Evolutionary conservation across 1,140 invertebrate species (phyloP), one percentile per base, ranked within the genome.

Genomic region (Lucilia sericata): DNA sequence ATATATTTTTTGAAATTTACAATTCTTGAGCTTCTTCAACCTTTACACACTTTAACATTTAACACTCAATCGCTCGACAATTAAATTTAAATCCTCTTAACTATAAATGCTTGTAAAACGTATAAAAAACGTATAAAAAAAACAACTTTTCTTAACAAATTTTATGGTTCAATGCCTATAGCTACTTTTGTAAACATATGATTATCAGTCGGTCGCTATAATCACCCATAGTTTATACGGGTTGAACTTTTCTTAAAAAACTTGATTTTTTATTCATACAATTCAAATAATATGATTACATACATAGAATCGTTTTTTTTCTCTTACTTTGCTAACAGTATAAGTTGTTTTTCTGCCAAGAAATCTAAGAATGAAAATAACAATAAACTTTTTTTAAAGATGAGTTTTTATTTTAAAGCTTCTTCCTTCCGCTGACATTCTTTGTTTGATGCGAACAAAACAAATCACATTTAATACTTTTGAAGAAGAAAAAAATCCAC

Each of bases 381-480:
- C 21, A 25, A 21, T 21, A 70, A 70, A 70, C 3, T 30, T 30
- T 30, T 30, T 30, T 30, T 3, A 2, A 30, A 30, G 25, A 30
- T 30, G 25, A 30, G 25, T 70, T 70, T 25, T 70, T 17, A 17
- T 60, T 70, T 70, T 70, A 10, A 19, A 19, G 21, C n/a, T 70
- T 12, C 65, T 70, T 70, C 65, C 21, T 70, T 70, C 65, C 65
- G n/a, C 19, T 70, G n/a, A 70, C 65, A 70, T 70, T 70, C 65
- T 70, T 21, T 70, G 65, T 70, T 70, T 17, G 21, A 70, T 70
- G 65, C 0, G 65, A 70, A 70, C 65, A 70, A 70, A 70, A 70
- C 65, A 70, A 70, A 70, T 70, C 65, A 70, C 65, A 9, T 70
- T 70, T 70, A 70, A 70, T 70, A 21, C n/a, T 70, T 21, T 60